Evolutionary conservation across 1,140 invertebrate genomes (phyloP).

Genomic region (Parasteatoda tepidariorum): DNA sequence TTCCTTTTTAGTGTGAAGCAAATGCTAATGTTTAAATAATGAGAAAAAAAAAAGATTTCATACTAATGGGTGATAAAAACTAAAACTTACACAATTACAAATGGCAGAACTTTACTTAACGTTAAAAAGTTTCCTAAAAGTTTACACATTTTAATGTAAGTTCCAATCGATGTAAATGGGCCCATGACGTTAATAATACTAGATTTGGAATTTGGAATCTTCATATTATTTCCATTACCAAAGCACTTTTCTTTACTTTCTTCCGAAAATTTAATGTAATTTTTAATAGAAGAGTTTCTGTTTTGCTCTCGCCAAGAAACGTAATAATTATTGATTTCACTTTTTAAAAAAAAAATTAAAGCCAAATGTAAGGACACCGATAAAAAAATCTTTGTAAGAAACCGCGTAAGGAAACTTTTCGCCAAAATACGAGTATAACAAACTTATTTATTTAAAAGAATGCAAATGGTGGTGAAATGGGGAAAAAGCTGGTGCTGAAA

Average conservation of each 20-base stretch:
- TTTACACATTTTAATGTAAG: constrained; percentile 1
- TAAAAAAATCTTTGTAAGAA: too few relatives aligned
- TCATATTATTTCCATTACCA: constrained; percentile 24
- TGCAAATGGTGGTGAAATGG: not conserved
- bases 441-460: constrained; percentile 7
- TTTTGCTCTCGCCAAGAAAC: too few relatives aligned
- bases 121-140: constrained; percentile 25
- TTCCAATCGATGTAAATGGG: constrained; percentile 37
- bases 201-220: not conserved
- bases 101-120: constrained; percentile 30
- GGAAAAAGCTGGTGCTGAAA: too few relatives aligned
- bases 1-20: not conserved
- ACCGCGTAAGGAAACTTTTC: too few relatives aligned
- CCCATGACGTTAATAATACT: constrained; percentile 25
- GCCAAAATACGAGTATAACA: not conserved
- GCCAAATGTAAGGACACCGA: too few relatives aligned
- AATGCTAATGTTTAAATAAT: not conserved
- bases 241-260: constrained; percentile 9
- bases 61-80: constrained; percentile 27
- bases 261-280: constrained; percentile 20
- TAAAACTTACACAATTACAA: constrained; percentile 32
- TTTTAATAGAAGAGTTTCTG: constrained; percentile 6
- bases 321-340: constrained; percentile 33
- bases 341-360: constrained; percentile 9
- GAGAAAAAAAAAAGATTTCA: not conserved